Evolutionary conservation across 2,888 invertebrate species (phyloP).

Genomic region (Lepidochrysops patricia): DNA sequence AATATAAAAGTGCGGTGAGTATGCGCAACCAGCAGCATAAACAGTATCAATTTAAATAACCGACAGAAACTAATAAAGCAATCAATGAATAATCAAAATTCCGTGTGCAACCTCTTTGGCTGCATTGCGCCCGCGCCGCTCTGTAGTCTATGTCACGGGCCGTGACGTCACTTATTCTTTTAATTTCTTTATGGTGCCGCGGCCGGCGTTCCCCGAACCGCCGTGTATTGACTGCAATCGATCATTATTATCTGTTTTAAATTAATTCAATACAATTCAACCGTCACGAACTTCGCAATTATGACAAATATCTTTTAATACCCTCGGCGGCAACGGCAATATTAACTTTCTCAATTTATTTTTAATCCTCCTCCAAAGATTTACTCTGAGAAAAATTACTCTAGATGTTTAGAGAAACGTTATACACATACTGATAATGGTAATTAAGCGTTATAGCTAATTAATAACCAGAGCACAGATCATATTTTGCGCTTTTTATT

Average conservation of each 20-base stretch:
- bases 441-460: too few species aligned
- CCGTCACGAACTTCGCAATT: slow-evolving; percentile 5
- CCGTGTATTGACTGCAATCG: slow-evolving; percentile 17
- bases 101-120: slow-evolving; percentile 33
- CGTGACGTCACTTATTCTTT: slow-evolving; percentile 57
- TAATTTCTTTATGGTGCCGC: slow-evolving; percentile 57
- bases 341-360: too few species aligned
- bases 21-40: slow-evolving; percentile 19
- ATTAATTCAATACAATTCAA: slow-evolving; percentile 9
- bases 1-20: not conserved
- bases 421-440: too few species aligned
- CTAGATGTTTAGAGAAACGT: too few species aligned
- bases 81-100: slow-evolving; percentile 46
- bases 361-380: too few species aligned
- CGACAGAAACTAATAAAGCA: slow-evolving; percentile 36
- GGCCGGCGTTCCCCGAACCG: slow-evolving; percentile 41
- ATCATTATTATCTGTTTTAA: slow-evolving; percentile 2
- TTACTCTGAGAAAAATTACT: too few species aligned
- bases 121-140: slow-evolving; percentile 26
- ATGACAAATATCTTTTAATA: not conserved
- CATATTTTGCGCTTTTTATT: too few species aligned
- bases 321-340: too few species aligned
- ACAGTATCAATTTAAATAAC: slow-evolving; percentile 30
- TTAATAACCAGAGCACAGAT: too few species aligned
- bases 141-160: slow-evolving; percentile 27